Evolutionary conservation across 2,113 vertebrate species (phyloP).

Genomic region (Odocoileus virginianus): DNA sequence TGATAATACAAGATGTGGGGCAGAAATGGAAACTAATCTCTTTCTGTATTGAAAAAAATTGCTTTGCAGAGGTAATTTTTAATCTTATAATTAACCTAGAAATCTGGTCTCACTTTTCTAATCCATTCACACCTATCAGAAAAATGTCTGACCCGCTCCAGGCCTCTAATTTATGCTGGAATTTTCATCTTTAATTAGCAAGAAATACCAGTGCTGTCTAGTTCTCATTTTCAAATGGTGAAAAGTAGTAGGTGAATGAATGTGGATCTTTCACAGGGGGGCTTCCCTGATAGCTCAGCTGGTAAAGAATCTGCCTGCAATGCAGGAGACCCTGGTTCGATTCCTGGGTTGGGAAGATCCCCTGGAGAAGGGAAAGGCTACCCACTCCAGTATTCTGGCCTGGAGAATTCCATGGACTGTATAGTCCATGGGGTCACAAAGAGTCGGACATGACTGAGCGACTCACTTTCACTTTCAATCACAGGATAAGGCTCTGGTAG

Average conservation of each 20-base stretch:
- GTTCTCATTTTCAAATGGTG: neutral
- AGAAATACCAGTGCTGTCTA: neutral
- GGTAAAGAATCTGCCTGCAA: neutral
- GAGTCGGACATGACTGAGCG: neutral
- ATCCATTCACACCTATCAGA: neutral
- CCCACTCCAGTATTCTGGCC: neutral
- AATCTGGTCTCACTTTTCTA: neutral
- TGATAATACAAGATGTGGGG: too few species aligned
- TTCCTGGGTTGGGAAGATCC: neutral
- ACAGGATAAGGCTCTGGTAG: neutral
- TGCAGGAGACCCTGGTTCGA: rapidly evolving
- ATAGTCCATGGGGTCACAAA: neutral
- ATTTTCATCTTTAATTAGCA: neutral
- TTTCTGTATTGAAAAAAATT: neutral
- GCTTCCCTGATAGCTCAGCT: neutral
- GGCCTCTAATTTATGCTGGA: rapidly evolving
- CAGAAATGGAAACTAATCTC: neutral
- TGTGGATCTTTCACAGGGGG: neutral
- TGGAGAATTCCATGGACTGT: neutral
- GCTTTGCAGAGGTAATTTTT: neutral
- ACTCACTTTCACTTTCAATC: neutral
- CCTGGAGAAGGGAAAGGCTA: neutral
- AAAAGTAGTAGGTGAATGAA: neutral
- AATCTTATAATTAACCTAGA: neutral
- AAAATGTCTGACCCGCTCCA: neutral